Evolutionary conservation across 2,888 invertebrate species (phyloP).

Genomic region (Hirtodrosophila alboralis): DNA sequence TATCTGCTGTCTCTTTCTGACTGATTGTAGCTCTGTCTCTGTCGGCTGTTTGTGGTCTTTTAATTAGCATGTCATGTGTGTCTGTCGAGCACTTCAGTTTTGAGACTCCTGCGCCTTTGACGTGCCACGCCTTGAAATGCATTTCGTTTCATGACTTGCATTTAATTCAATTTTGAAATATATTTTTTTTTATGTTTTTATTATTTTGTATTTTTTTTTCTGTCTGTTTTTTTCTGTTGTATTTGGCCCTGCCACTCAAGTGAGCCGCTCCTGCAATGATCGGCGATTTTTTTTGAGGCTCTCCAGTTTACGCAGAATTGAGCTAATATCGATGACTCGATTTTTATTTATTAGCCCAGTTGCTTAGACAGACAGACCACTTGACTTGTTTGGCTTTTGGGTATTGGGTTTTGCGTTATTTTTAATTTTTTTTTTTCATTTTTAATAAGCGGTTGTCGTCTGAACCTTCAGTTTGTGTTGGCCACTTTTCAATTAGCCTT

Average conservation of each 20-base stretch:
- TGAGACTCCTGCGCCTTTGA: slow-evolving; percentile 35
- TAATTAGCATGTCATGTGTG: slow-evolving; percentile 83
- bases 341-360: slow-evolving; percentile 76
- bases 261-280: slow-evolving; percentile 76
- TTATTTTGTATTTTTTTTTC: slow-evolving; percentile 42
- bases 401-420: no score
- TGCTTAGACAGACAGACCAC: slow-evolving; percentile 64
- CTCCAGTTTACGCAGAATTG: slow-evolving; percentile 70
- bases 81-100: slow-evolving; percentile 65
- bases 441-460: slow-evolving; percentile 76
- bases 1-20: slow-evolving; percentile 1
- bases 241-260: slow-evolving; percentile 65
- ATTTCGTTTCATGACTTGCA: slow-evolving; percentile 78
- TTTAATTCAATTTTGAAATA: slow-evolving; percentile 75
- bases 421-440: no score
- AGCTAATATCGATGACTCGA: slow-evolving; percentile 79
- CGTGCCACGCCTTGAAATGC: slow-evolving; percentile 67
- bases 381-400: slow-evolving; percentile 48
- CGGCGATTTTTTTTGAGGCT: slow-evolving; percentile 61
- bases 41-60: slow-evolving; percentile 80
- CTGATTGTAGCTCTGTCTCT: slow-evolving; percentile 18
- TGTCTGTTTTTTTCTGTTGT: slow-evolving; percentile 48
- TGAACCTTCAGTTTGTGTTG: slow-evolving; percentile 50
- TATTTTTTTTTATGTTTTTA: slow-evolving; percentile 46
- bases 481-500: slow-evolving; percentile 73